Evolutionary conservation across 2,113 vertebrate genomes (phyloP).

Genomic region (Ciconia stormi): DNA sequence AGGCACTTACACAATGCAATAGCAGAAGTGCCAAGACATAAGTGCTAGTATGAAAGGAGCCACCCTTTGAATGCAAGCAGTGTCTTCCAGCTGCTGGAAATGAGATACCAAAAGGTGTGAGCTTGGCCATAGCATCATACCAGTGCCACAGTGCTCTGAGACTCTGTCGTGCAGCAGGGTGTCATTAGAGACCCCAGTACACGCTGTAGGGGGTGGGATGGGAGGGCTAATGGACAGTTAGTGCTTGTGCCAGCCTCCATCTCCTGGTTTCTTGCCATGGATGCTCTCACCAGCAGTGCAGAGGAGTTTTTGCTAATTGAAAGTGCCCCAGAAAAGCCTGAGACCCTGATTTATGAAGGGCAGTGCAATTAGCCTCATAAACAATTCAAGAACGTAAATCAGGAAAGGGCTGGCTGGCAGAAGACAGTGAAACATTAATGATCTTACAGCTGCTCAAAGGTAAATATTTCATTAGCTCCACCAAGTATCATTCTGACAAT

Average conservation of each 20-base stretch:
- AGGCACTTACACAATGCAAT: neutral
- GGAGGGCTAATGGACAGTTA: neutral
- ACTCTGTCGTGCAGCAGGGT: neutral
- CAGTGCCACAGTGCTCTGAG: neutral
- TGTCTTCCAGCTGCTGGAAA: neutral
- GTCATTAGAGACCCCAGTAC: neutral
- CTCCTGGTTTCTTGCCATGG: neutral
- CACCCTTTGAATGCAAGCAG: neutral
- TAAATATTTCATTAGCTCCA: slow-evolving; percentile 43
- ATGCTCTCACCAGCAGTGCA: neutral
- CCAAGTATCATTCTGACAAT: neutral
- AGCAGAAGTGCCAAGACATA: neutral
- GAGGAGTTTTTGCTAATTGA: neutral
- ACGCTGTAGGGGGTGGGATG: fast-evolving
- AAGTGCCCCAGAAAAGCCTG: neutral
- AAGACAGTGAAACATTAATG: slow-evolving; percentile 15
- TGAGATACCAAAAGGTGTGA: neutral
- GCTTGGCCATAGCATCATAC: neutral
- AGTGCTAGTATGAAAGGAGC: too few relatives aligned
- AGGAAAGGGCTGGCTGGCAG: neutral
- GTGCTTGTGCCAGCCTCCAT: neutral
- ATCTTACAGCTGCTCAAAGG: slow-evolving; percentile 40
- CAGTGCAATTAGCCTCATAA: slow-evolving; percentile 10
- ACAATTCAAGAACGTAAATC: neutral
- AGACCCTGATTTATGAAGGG: neutral